Percentiles rank a stretch among this genome's conserved stretches.
Conservation (phyloP, 1,140 invertebrate genomes). For the Homarus americanus region DNA sequence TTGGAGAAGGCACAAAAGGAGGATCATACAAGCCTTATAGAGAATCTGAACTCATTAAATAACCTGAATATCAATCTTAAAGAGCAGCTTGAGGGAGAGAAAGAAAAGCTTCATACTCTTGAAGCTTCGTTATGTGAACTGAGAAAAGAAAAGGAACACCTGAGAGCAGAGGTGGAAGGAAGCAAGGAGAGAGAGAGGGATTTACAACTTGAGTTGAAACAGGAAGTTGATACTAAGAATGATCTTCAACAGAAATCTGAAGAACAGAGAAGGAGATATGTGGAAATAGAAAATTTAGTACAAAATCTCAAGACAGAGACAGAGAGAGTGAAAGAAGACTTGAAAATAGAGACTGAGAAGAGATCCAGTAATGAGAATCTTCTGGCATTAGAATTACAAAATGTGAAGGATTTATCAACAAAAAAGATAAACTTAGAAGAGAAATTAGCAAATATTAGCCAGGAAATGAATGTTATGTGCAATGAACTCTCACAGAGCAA, state of each 20-base stretch:
- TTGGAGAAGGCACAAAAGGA: slow-evolving; percentile 5
- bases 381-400: background rate
- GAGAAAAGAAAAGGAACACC: background rate
- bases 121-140: background rate
- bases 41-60: background rate
- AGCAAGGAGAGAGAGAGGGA: background rate
- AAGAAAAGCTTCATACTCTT: background rate
- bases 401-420: background rate
- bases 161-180: background rate
- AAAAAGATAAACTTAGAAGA: background rate
- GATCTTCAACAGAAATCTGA: background rate
- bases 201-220: background rate
- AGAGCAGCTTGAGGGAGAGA: slow-evolving; percentile 11
- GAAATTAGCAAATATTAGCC: background rate
- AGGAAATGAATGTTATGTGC: background rate
- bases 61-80: slow-evolving; percentile 20
- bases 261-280: background rate
- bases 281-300: background rate
- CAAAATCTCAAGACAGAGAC: background rate
- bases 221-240: background rate
- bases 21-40: background rate
- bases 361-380: background rate
- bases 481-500: background rate
- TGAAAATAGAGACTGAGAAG: background rate
- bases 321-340: background rate